Evolutionary conservation across 2,888 invertebrate genomes (phyloP).

Genomic region (Melanchra persicariae): DNA sequence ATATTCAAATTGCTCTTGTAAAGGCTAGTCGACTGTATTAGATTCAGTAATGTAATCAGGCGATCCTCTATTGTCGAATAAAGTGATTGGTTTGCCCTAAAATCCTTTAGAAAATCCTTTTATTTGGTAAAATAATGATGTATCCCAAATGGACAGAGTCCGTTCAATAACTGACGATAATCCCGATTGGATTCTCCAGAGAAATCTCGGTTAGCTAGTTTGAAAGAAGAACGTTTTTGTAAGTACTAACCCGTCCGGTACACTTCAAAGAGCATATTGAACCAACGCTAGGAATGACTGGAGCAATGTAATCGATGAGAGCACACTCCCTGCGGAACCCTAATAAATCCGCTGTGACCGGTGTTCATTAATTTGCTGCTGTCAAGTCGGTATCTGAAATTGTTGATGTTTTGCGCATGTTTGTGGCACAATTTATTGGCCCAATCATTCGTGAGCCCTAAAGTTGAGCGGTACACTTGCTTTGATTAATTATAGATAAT

Average conservation of each 20-base stretch:
- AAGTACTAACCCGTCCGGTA: conserved; percentile 60
- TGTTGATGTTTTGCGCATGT: conserved; percentile 88
- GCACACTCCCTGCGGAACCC: conserved; percentile 74
- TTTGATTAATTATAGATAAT: conserved; percentile 78
- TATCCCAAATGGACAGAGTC: conserved; percentile 30
- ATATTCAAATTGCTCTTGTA: conserved; percentile 43
- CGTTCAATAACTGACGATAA: conserved; percentile 54
- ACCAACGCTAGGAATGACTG: conserved; percentile 65
- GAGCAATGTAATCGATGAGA: conserved; percentile 74
- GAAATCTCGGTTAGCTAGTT: conserved; percentile 56
- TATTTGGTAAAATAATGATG: conserved; percentile 49
- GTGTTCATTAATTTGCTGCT: conserved; percentile 87
- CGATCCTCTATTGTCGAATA: conserved; percentile 25
- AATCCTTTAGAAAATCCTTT: conserved; percentile 32
- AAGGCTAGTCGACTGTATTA: conserved; percentile 28
- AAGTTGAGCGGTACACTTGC: conserved; percentile 74
- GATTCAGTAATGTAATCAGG: conserved; percentile 35
- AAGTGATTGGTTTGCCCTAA: conserved; percentile 30
- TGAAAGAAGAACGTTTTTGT: conserved; percentile 54
- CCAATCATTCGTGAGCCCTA: conserved; percentile 80
- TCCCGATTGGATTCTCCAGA: conserved; percentile 53
- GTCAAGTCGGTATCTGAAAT: conserved; percentile 86
- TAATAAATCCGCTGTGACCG: conserved; percentile 85
- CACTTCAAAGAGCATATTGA: conserved; percentile 67
- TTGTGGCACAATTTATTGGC: conserved; percentile 83